Base-by-base conservation (phyloP, 2,888 invertebrate genomes). In the Copidosoma aretas region DNA sequence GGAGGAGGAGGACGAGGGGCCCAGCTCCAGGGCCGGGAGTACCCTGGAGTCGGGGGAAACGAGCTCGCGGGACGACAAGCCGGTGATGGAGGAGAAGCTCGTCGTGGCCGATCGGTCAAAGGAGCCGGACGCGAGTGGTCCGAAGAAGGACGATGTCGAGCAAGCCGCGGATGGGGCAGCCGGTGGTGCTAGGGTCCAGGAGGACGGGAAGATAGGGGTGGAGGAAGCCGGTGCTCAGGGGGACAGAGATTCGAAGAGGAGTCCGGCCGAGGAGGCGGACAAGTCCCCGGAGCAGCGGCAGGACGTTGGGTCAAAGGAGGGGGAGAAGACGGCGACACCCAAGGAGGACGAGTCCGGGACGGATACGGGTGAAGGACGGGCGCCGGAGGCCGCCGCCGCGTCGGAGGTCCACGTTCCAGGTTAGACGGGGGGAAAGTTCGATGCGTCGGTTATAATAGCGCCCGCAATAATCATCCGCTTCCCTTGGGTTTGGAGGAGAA, bases 261-360 rank as follows among this genome's bases (percentile, higher is more conserved):
- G 19, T 53, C 17, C 43, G 3, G 21, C 14, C 24, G 25, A 56
- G 12, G 56, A 24, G 15, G 14, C 10, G n/a, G 15, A 15, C 14
- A 19, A 52, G 22, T 52, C 52, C 2, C 2, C 19, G 22, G 52
- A 52, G 22, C 5, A 19, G 19, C 5, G 19, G 21, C 52, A 17
- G 14, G 53, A 53, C 15, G 53, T 64, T 19, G 59, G 46, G 19
- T 49, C 41, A 5, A 52, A 67, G n/a, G 72, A 67, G 15, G 43
- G 43, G 10, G 68, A 65, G 10, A 39, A 24, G 21, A 10, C 43
- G n/a, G 67, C 68, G 15, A 59, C 46, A 17, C 14, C 56, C 10
- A 41, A 84, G 58, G 84, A 82, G 63, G 80, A 85, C 75, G 75
- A 83, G 32, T 32, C 4, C 32, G 4, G 8, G 32, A 32, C n/a